phyloP scores from a whole-genome alignment of 2,113 vertebrate species.

The Cryptomyrus ogoouensis region DNA sequence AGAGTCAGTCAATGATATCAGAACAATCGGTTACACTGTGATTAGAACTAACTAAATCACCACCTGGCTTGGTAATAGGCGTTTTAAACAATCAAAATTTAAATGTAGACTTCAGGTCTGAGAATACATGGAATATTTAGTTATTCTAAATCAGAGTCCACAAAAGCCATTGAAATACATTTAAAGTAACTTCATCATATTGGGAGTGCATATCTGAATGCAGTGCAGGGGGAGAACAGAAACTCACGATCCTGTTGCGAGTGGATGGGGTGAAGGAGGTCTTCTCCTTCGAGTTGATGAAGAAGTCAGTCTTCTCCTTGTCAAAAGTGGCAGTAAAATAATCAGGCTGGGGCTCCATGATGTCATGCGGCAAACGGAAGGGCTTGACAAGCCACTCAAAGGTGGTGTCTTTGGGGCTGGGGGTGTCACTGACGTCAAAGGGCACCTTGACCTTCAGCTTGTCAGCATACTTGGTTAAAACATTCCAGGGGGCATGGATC shows the following conservation, averaged over 20 bases:
- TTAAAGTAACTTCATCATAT: not conserved
- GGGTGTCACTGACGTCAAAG: conserved; percentile 75
- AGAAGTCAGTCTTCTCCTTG: conserved; percentile 82
- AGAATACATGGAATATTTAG: not conserved
- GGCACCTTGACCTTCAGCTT: conserved; percentile 88
- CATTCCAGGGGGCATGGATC: conserved; percentile 90
- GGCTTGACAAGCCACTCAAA: conserved; percentile 65
- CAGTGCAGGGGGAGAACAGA: too few species aligned
- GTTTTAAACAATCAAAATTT: not conserved
- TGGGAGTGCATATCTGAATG: not conserved
- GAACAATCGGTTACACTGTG: too few species aligned
- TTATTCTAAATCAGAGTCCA: not conserved
- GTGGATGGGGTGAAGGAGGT: conserved; percentile 82
- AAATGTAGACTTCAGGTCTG: not conserved
- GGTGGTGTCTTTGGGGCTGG: conserved; percentile 50
- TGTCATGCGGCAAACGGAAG: conserved; percentile 66
- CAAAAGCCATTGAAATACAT: not conserved
- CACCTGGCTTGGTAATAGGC: not conserved
- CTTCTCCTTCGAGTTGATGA: conserved; percentile 74
- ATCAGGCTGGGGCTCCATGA: conserved; percentile 76
- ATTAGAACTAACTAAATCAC: not conserved
- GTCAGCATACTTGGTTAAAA: conserved; percentile 81
- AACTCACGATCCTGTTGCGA: conserved; percentile 91
- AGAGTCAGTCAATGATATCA: conserved; percentile 1
- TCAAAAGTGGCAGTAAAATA: conserved; percentile 84